phyloP scores from a whole-genome alignment of 2,113 vertebrate species.

The Myotis brandtii region DNA sequence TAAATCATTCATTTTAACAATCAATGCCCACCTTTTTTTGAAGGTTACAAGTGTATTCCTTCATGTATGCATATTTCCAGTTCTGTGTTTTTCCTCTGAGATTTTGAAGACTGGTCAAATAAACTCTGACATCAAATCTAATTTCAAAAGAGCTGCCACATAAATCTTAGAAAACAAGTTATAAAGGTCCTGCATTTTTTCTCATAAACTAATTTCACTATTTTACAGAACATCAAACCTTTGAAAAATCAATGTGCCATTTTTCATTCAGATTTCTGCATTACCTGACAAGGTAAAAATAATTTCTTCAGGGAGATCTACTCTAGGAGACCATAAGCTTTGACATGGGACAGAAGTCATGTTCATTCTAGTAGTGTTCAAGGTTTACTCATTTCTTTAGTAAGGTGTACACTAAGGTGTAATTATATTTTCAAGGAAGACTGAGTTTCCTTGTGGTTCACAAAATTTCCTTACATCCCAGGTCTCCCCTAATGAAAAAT shows the following conservation, averaged over 20 bases:
- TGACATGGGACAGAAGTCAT: background rate
- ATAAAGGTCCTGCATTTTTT: background rate
- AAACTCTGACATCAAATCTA: background rate
- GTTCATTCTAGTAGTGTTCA: background rate
- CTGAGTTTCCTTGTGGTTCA: background rate
- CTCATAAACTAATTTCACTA: background rate
- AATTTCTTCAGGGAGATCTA: background rate
- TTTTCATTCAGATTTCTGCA: conserved; percentile 26
- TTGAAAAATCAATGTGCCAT: conserved; percentile 34
- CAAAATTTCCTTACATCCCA: background rate
- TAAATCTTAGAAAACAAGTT: background rate
- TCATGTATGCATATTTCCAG: background rate
- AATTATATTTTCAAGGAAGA: background rate
- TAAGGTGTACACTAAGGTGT: background rate
- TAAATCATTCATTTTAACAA: conserved; percentile 9
- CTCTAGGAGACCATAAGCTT: background rate
- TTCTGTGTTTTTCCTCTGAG: background rate
- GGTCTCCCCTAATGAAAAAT: background rate
- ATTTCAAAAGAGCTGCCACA: background rate
- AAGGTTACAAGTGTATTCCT: background rate
- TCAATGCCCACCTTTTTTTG: background rate
- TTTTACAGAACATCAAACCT: background rate
- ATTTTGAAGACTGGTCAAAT: conserved; percentile 19
- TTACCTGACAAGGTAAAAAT: background rate
- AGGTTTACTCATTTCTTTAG: background rate